A percentile compares a stretch with the other conserved stretches of the same genome.
phyloP scores from a whole-genome alignment of 2,797 vertebrate species.

The Huso huso region DNA sequence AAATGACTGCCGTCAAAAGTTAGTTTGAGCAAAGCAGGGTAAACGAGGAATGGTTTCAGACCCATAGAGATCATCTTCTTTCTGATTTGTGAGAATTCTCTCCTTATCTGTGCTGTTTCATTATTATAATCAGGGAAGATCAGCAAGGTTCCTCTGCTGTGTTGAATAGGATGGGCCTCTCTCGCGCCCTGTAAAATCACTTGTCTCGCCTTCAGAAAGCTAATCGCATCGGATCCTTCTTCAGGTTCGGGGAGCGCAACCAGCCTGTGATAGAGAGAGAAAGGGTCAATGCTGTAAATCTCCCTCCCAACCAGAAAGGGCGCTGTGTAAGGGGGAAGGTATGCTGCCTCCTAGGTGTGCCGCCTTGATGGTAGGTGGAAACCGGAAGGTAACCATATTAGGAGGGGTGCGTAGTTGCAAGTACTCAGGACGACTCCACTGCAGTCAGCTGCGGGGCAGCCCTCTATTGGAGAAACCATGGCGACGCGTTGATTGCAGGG shows the following conservation, averaged over 20 bases:
- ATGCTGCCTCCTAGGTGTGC: no score
- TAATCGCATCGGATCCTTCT: neutral
- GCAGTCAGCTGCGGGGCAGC: no score
- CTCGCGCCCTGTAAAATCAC: neutral
- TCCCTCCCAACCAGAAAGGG: no score
- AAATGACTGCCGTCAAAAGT: neutral
- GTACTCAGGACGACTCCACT: no score
- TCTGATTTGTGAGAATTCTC: neutral
- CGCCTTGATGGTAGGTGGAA: no score
- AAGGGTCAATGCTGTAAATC: no score
- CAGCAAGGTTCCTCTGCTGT: neutral
- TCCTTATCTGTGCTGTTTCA: neutral
- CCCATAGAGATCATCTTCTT: constrained; percentile 7
- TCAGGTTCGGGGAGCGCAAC: constrained; percentile 5
- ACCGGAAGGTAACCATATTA: no score
- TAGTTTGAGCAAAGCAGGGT: constrained; percentile 2
- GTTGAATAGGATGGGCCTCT: neutral
- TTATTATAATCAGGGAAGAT: neutral
- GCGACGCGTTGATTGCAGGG: no score
- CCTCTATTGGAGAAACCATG: no score
- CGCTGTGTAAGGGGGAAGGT: no score
- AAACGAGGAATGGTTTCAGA: constrained; percentile 8
- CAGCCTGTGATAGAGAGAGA: no score
- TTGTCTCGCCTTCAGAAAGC: constrained; percentile 6
- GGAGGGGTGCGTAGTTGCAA: no score